Conservation (phyloP, 2,113 vertebrate genomes). For the Gnathonemus longibarbis region DNA sequence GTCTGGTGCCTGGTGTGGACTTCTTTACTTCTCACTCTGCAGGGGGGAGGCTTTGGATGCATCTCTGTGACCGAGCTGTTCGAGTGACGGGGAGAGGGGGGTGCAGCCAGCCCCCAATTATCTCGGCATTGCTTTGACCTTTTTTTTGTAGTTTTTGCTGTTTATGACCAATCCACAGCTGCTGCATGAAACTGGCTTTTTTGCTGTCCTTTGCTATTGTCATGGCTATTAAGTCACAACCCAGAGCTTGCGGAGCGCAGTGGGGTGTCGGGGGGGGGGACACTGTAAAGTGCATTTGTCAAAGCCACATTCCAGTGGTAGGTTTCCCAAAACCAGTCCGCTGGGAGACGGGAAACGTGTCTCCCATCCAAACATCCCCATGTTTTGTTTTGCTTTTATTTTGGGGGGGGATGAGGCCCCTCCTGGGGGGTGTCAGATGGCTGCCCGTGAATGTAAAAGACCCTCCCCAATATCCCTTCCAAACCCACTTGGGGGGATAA, state of each 20-base stretch:
- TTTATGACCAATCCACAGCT: not conserved
- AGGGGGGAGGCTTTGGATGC: not conserved
- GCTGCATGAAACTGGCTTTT: not conserved
- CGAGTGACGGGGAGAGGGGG: not conserved
- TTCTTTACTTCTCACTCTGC: not conserved
- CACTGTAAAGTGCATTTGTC: not conserved
- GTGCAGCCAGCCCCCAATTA: not conserved
- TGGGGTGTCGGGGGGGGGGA: not conserved
- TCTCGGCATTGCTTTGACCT: not conserved
- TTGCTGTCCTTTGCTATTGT: not conserved
- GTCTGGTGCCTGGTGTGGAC: not conserved
- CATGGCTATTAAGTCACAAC: not conserved
- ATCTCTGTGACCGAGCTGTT: not conserved
- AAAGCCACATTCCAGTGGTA: not conserved
- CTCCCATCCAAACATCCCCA: not conserved
- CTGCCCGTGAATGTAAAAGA: slow-evolving; percentile 2
- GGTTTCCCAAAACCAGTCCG: not conserved
- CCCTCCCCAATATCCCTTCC: not conserved
- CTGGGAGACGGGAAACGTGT: not conserved
- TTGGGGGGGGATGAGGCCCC: not conserved
- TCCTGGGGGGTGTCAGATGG: not conserved
- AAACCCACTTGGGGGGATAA: not conserved
- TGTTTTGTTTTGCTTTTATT: not conserved
- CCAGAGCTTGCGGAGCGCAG: not conserved
- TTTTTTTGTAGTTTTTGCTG: not conserved